Conservation (phyloP, 2,113 vertebrate species). For the Parus major region DNA sequence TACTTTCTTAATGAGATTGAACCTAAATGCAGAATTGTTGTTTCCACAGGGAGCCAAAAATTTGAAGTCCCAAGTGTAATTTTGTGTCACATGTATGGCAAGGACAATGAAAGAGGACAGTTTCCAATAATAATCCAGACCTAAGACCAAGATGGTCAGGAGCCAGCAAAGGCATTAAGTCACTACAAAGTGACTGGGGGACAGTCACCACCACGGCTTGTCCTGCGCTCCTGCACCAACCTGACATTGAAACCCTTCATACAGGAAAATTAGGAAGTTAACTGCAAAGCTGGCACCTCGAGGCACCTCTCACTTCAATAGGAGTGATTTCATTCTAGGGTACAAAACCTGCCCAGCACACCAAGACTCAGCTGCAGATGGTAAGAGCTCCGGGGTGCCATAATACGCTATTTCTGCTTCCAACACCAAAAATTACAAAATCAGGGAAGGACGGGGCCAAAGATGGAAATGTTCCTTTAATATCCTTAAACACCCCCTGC, state of each 20-base stretch:
- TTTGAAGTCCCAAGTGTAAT: rapidly evolving
- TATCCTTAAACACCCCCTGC: rapidly evolving
- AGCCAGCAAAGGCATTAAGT: neutral
- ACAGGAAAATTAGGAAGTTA: rapidly evolving
- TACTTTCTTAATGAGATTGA: neutral
- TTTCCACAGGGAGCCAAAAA: rapidly evolving
- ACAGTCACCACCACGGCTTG: rapidly evolving
- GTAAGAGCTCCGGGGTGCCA: rapidly evolving
- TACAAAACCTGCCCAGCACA: rapidly evolving
- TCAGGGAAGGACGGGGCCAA: rapidly evolving
- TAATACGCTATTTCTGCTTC: rapidly evolving
- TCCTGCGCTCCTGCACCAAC: neutral
- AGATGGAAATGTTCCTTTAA: rapidly evolving
- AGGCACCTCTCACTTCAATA: rapidly evolving
- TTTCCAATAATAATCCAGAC: neutral
- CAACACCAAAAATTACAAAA: rapidly evolving
- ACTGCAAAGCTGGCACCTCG: rapidly evolving
- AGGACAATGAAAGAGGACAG: neutral
- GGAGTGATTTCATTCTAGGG: rapidly evolving
- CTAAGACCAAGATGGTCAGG: no score
- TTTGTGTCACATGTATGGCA: neutral
- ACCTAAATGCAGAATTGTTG: neutral
- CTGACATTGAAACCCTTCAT: rapidly evolving
- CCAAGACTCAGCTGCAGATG: rapidly evolving
- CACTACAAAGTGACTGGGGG: rapidly evolving